Conservation (phyloP, 2,888 invertebrate genomes). For the Caenorhabditis becei region DNA sequence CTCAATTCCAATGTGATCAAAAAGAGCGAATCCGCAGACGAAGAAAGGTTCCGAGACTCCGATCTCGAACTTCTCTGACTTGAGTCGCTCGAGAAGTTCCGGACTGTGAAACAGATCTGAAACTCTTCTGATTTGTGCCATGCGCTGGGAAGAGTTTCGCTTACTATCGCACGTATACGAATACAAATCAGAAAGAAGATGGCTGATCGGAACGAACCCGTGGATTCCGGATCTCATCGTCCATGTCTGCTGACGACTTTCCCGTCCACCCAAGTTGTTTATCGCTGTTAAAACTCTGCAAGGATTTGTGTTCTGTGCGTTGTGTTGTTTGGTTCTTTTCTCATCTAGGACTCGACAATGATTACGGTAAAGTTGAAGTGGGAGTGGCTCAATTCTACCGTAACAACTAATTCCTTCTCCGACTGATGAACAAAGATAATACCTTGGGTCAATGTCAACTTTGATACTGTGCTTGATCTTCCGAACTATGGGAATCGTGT, state of each 20-base stretch:
- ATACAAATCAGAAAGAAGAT: conserved; percentile 44
- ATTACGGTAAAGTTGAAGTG: no score
- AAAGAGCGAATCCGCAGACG: conserved; percentile 64
- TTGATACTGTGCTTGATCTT: conserved; percentile 41
- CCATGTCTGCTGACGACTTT: conserved; percentile 42
- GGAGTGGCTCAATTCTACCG: not conserved
- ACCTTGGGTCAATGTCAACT: conserved; percentile 48
- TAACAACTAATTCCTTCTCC: not conserved
- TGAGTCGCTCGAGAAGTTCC: conserved; percentile 63
- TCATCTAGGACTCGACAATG: no score
- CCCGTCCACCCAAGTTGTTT: conserved; percentile 30
- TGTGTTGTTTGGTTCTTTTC: no score
- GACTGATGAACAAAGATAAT: no score
- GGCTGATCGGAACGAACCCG: conserved; percentile 25
- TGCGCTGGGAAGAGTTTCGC: not conserved
- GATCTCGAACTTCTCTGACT: conserved; percentile 67
- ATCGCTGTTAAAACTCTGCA: conserved; percentile 28
- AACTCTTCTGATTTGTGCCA: conserved; percentile 4
- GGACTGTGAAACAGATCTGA: conserved; percentile 59
- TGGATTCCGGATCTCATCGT: conserved; percentile 36
- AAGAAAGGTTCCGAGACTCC: conserved; percentile 69
- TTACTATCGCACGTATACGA: conserved; percentile 49
- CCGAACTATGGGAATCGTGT: conserved; percentile 19
- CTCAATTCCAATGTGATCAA: conserved; percentile 54
- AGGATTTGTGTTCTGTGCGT: no score